A percentile compares a stretch with the other conserved stretches of the same genome.
Conservation (phyloP, 2,797 vertebrate genomes). For the Chelon auratus region DNA sequence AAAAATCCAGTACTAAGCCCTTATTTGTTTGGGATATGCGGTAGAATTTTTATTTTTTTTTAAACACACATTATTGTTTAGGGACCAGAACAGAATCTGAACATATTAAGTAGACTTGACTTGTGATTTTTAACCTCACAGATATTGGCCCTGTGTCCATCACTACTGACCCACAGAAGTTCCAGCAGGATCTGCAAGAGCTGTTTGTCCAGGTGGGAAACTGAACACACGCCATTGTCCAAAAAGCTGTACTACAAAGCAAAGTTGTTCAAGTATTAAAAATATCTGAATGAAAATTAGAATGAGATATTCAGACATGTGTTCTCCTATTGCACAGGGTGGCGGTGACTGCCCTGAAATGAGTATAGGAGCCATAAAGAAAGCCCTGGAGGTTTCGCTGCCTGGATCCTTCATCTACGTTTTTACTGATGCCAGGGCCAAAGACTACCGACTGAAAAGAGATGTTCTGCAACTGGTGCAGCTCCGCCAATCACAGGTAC, state of each 20-base stretch:
- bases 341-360: conserved; percentile 98
- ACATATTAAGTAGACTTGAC: background rate
- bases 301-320: conserved; percentile 2
- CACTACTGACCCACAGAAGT: conserved; percentile 90
- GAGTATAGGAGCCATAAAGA: conserved; percentile 94
- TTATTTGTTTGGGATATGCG: background rate
- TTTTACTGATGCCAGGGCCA: conserved; percentile 95
- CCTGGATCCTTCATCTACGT: conserved; percentile 95
- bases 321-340: conserved; percentile 81
- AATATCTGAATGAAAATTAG: background rate
- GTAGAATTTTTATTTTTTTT: background rate
- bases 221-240: conserved; percentile 20
- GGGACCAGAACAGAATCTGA: background rate
- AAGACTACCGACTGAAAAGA: conserved; percentile 91
- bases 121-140: conserved; percentile 62
- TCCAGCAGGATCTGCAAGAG: conserved; percentile 91
- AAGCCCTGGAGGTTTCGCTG: conserved; percentile 90
- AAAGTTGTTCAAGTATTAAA: background rate
- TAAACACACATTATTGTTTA: too few relatives aligned
- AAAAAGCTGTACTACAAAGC: background rate
- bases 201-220: conserved; percentile 94
- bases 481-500: conserved; percentile 93
- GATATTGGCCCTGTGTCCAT: conserved; percentile 94
- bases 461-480: conserved; percentile 92
- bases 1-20: background rate